These are phyloP conservation scores for Stigmatopora argus DNA, from an alignment of 2,113 vertebrate genomes.

Conservation along the genomic window DNA sequence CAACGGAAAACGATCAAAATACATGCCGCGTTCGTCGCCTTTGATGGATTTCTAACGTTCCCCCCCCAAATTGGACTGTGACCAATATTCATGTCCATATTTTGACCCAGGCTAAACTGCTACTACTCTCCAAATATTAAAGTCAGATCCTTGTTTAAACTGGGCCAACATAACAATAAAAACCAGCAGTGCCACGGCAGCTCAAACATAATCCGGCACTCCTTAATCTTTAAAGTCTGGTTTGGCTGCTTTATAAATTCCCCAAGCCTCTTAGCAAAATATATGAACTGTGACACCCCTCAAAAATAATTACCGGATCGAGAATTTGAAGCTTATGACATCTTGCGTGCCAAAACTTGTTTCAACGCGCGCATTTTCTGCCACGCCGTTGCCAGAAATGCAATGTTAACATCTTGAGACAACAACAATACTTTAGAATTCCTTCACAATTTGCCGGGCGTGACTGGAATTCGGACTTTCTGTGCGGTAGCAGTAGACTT, in stretches of 20 bases:
- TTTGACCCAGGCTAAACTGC: neutral
- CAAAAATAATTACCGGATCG: neutral
- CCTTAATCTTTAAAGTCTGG: neutral
- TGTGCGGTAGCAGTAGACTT: neutral
- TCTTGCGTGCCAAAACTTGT: constrained; percentile 4
- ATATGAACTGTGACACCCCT: neutral
- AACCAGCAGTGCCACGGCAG: neutral
- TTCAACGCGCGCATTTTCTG: neutral
- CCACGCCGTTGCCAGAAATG: neutral
- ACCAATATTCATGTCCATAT: too few species aligned
- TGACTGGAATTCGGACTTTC: neutral
- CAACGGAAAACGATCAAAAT: too few species aligned
- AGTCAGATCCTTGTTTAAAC: neutral
- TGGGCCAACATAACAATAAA: constrained; percentile 18
- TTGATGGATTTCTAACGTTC: too few species aligned
- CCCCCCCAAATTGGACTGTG: too few species aligned
- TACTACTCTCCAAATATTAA: neutral
- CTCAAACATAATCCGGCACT: neutral
- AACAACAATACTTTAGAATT: neutral
- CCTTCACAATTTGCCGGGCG: neutral
- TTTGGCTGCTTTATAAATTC: neutral
- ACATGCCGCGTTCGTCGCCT: too few species aligned
- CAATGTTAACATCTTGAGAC: neutral
- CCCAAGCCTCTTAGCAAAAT: neutral
- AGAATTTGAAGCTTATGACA: neutral